Evolutionary conservation across 2,797 vertebrate genomes (phyloP).

Genomic region (Enteromius paludinosus): DNA sequence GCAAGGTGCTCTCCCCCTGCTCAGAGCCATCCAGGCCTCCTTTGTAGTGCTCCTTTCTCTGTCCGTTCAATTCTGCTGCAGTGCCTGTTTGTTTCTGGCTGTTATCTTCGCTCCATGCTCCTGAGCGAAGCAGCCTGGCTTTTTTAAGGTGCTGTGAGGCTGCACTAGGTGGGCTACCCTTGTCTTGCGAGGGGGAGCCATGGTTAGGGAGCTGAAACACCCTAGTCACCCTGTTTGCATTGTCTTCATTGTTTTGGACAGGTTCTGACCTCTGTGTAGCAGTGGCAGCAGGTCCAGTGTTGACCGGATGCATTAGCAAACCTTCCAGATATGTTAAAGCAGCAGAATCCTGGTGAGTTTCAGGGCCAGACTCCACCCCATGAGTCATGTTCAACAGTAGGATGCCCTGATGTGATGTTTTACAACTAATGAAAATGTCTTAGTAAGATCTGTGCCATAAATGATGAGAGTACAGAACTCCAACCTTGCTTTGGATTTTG

Average conservation of each 20-base stretch:
- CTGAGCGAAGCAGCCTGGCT: conserved; percentile 92
- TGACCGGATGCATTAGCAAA: conserved; percentile 99
- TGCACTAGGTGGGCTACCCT: conserved; percentile 82
- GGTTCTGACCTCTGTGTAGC: conserved; percentile 88
- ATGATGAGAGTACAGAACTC: conserved; percentile 63
- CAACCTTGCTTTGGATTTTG: conserved; percentile 44
- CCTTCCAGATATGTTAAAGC: conserved; percentile 99
- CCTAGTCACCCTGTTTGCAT: conserved; percentile 85
- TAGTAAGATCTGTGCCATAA: conserved; percentile 68
- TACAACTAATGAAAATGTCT: conserved; percentile 75
- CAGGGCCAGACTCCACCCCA: conserved; percentile 99
- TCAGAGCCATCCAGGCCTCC: conserved; percentile 87
- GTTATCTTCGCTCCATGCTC: conserved; percentile 89
- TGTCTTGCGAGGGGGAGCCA: conserved; percentile 80
- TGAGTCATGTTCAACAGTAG: conserved; percentile 99
- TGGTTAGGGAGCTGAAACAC: conserved; percentile 85
- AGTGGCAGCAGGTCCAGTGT: conserved; percentile 91
- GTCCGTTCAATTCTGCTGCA: conserved; percentile 87
- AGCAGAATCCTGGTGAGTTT: conserved; percentile 99
- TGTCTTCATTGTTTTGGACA: conserved; percentile 86
- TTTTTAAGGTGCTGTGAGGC: conserved; percentile 95
- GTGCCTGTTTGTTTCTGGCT: conserved; percentile 85
- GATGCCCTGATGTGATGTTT: conserved; percentile 79
- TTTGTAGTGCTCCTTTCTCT: conserved; percentile 86
- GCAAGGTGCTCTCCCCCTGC: conserved; percentile 94